These are phyloP conservation scores for Chaetoderma sp. DNA, from an alignment of 2,888 invertebrate species.

Conservation along the genomic window DNA sequence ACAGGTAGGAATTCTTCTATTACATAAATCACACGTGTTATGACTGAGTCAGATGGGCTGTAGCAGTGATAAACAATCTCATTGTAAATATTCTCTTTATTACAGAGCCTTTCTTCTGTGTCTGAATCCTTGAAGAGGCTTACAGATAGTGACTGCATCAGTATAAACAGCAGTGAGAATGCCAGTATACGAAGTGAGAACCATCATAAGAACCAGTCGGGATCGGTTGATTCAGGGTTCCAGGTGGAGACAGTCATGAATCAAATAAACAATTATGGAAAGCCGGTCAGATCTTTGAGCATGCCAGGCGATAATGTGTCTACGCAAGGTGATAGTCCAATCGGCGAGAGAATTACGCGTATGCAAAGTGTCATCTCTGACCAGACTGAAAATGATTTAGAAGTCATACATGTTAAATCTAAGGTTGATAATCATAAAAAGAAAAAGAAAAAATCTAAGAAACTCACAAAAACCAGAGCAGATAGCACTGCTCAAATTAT, in stretches of 20 bases:
- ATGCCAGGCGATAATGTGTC: background rate
- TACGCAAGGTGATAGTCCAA: background rate
- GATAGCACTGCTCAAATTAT: background rate
- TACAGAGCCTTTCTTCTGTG: background rate
- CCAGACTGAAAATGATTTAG: slow-evolving; percentile 32
- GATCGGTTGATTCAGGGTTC: slow-evolving; percentile 34
- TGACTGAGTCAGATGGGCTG: slow-evolving; percentile 31
- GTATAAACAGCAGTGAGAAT: slow-evolving; percentile 40
- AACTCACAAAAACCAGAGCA: background rate
- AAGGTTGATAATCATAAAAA: slow-evolving; percentile 30
- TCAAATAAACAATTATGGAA: background rate
- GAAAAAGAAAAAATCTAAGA: slow-evolving; percentile 31
- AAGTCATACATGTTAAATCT: slow-evolving; percentile 45
- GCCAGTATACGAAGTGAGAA: background rate
- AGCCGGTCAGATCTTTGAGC: background rate
- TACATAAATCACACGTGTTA: slow-evolving; percentile 20
- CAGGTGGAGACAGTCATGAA: slow-evolving; percentile 42
- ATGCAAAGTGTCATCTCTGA: slow-evolving; percentile 28
- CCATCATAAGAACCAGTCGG: background rate
- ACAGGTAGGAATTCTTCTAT: background rate
- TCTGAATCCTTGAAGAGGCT: background rate
- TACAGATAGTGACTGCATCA: slow-evolving; percentile 44
- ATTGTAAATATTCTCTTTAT: background rate
- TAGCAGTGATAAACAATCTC: slow-evolving; percentile 33
- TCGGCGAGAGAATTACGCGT: slow-evolving; percentile 13